Conservation (phyloP, 2,113 vertebrate genomes). For the Alligator mississippiensis region DNA sequence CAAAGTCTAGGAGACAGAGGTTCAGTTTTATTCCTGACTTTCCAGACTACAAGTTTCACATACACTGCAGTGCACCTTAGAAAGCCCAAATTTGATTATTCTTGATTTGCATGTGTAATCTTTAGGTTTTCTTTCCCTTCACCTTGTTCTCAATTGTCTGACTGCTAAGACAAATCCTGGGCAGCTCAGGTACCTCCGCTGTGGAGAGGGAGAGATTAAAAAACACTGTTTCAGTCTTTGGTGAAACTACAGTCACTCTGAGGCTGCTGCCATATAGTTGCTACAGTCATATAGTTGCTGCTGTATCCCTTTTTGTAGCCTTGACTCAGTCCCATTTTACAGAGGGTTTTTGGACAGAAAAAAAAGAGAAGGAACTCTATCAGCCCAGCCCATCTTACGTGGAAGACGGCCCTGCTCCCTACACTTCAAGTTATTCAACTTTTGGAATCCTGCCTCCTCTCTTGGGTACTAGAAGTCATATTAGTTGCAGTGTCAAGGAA, state of each 20-base stretch:
- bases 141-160: neutral
- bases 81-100: neutral
- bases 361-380: neutral
- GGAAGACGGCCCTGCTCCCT: neutral
- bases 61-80: neutral
- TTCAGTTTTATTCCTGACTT: rapidly evolving
- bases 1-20: neutral
- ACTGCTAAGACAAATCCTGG: neutral
- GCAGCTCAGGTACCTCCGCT: neutral
- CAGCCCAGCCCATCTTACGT: neutral
- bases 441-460: neutral
- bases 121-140: neutral
- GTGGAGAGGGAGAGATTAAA: neutral
- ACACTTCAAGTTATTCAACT: too few relatives aligned
- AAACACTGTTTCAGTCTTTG: neutral
- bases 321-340: neutral
- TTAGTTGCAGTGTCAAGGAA: neutral
- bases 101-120: neutral
- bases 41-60: neutral
- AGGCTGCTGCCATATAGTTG: too few relatives aligned
- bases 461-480: neutral
- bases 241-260: neutral
- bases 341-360: neutral
- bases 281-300: neutral
- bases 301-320: neutral